These are phyloP conservation scores for Chironomus tentans DNA, from an alignment of 2,888 invertebrate species.

Conservation along the genomic window DNA sequence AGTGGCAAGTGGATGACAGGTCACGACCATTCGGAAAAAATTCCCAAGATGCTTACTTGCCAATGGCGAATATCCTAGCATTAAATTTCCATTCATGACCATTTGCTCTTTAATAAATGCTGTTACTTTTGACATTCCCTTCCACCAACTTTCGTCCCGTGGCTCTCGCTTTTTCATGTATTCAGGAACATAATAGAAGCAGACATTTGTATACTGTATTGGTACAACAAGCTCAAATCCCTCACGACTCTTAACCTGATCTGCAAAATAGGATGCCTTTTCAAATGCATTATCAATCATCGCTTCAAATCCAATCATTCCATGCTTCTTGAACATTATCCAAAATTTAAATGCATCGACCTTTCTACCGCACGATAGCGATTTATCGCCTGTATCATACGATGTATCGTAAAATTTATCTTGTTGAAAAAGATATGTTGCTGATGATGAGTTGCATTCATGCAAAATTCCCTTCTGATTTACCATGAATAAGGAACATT, in stretches of 20 bases:
- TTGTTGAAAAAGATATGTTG: slow-evolving; percentile 70
- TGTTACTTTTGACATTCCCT: slow-evolving; percentile 7
- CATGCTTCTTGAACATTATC: slow-evolving; percentile 83
- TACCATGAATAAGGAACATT: slow-evolving; percentile 43
- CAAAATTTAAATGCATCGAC: slow-evolving; percentile 88
- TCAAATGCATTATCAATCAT: slow-evolving; percentile 58
- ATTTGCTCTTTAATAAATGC: slow-evolving; percentile 55
- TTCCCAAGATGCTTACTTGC: slow-evolving; percentile 53
- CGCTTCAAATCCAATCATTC: slow-evolving; percentile 49
- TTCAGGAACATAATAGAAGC: slow-evolving; percentile 77
- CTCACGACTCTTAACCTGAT: slow-evolving; percentile 44
- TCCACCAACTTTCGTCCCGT: slow-evolving; percentile 9
- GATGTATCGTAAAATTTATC: slow-evolving; percentile 74
- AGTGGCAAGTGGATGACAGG: slow-evolving; percentile 57
- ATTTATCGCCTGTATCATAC: slow-evolving; percentile 78
- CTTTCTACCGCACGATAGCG: slow-evolving; percentile 86
- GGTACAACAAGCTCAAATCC: slow-evolving; percentile 54
- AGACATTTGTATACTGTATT: slow-evolving; percentile 72
- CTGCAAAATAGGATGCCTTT: slow-evolving; percentile 49
- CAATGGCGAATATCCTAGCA: slow-evolving; percentile 71
- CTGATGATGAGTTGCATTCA: slow-evolving; percentile 59
- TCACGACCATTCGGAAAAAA: slow-evolving; percentile 67
- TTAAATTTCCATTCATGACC: slow-evolving; percentile 53
- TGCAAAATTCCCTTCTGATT: slow-evolving; percentile 47
- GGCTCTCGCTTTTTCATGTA: slow-evolving; percentile 36